Evolutionary conservation across 2,888 invertebrate genomes (phyloP), one percentile per base, ranked within the genome.

Genomic region (Proisotoma minuta): DNA sequence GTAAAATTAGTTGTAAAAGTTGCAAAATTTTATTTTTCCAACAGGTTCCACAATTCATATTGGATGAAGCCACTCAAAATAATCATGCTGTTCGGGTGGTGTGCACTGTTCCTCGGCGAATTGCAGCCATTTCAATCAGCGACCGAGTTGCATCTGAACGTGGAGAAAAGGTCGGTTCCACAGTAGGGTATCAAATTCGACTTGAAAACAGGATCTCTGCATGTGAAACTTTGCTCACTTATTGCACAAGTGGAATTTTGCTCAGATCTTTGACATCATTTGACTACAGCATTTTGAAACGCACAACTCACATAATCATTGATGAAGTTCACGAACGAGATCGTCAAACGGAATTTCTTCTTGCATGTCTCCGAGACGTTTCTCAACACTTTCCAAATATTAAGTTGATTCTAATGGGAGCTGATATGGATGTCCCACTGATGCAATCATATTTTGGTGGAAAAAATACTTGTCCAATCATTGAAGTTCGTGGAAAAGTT

Each of bases 291-390:
- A 66, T 77, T 26, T 80, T 91, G 15, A 81, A 83, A 4, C 83
- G 86, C 18, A 85, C 92, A 52, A 91, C 93, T 0, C 97, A 97
- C 77, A 81, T 91, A 48, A 85, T 91, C 57, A 85, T 96, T 75
- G 98, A 98, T 78, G 98, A 98, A 79, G 87, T 97, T 27, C 98
- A 98, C 78, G 97, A 97, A 77, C 83, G 97, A 0, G 95, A 96
- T 78, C 85, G 90, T 75, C 87, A 91, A 77, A 89, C 91, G 54
- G 98, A 98, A 79, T 96, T 97, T 78, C 82, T 97, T 48, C 80
- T 98, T 63, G 89, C 94, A 62, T 88, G 89, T 3, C 79, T 97
- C 57, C 84, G 88, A 43, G 89, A 92, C 75, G 77, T 94, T 47
- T 80, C 83, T 1, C 4, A 15, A 1, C 81, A 84, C 52, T 85